A percentile compares a stretch with the other conserved stretches of the same genome.
These are phyloP conservation scores for Rhodinocichla rosea DNA, from an alignment of 2,113 vertebrate genomes.

Conservation along the genomic window DNA sequence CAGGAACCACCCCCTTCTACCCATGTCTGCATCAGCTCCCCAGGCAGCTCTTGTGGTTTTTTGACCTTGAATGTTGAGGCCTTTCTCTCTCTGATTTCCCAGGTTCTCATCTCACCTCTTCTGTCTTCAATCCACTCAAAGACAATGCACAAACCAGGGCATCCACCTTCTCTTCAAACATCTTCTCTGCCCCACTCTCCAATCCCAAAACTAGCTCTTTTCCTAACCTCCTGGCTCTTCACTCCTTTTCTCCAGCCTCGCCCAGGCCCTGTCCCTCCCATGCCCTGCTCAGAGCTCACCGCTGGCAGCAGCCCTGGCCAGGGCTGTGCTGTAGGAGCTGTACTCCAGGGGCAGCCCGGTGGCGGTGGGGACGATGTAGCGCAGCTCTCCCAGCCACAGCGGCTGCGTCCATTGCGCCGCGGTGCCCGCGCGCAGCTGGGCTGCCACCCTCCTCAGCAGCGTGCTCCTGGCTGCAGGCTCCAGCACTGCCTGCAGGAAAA, in stretches of 20 bases:
- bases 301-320: constrained; percentile 46
- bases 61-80: background rate
- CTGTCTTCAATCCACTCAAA: background rate
- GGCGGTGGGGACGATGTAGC: constrained; percentile 72
- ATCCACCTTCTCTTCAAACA: background rate
- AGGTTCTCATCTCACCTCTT: background rate
- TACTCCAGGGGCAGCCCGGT: constrained; percentile 80
- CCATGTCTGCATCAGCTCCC: background rate
- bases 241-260: background rate
- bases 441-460: background rate
- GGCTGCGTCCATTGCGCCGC: constrained; percentile 65
- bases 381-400: constrained; percentile 68
- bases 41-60: background rate
- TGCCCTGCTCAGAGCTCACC: constrained; percentile 23
- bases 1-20: background rate
- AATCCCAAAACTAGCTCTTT: background rate
- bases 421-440: constrained; percentile 52
- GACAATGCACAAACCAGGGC: background rate
- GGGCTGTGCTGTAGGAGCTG: constrained; percentile 63
- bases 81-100: background rate
- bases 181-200: background rate
- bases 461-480: background rate
- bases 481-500: constrained; percentile 7
- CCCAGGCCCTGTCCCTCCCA: background rate
- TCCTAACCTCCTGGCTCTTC: background rate